A percentile compares a stretch with the other conserved stretches of the same genome.
phyloP scores from a whole-genome alignment of 2,888 invertebrate species.

The Limnephilus marmoratus region DNA sequence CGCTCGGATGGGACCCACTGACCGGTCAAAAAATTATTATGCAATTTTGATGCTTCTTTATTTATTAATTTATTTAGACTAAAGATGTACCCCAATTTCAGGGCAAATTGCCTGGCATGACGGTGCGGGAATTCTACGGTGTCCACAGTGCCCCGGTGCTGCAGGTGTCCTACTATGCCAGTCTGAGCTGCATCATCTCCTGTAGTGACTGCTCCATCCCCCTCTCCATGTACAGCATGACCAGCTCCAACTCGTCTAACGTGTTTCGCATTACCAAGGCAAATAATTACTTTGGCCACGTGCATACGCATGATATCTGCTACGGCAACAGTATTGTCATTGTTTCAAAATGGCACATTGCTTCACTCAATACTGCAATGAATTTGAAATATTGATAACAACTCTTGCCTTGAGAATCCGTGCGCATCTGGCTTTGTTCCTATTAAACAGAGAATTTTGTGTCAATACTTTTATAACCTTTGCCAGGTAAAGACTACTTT shows the following conservation, averaged over 20 bases:
- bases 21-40: too few relatives aligned
- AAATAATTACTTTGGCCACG: neutral
- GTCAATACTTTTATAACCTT: too few relatives aligned
- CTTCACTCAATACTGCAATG: too few relatives aligned
- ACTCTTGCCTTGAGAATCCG: too few relatives aligned
- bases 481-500: too few relatives aligned
- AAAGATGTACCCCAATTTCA: conserved; percentile 65
- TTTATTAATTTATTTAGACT: neutral
- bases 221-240: conserved; percentile 80
- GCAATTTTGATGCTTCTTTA: neutral
- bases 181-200: conserved; percentile 83
- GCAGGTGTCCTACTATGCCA: conserved; percentile 82
- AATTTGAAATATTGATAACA: too few relatives aligned
- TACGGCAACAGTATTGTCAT: too few relatives aligned
- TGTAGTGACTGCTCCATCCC: conserved; percentile 80
- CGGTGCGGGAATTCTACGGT: conserved; percentile 76
- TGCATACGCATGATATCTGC: too few relatives aligned
- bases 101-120: conserved; percentile 75
- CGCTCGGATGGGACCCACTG: too few relatives aligned
- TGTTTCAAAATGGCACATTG: too few relatives aligned
- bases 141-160: conserved; percentile 84
- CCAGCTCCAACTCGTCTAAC: conserved; percentile 77
- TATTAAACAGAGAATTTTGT: neutral
- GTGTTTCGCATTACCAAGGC: conserved; percentile 79
- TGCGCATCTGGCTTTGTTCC: too few relatives aligned